phyloP scores from a whole-genome alignment of 1,140 invertebrate genomes.

The Goniozus legneri region DNA sequence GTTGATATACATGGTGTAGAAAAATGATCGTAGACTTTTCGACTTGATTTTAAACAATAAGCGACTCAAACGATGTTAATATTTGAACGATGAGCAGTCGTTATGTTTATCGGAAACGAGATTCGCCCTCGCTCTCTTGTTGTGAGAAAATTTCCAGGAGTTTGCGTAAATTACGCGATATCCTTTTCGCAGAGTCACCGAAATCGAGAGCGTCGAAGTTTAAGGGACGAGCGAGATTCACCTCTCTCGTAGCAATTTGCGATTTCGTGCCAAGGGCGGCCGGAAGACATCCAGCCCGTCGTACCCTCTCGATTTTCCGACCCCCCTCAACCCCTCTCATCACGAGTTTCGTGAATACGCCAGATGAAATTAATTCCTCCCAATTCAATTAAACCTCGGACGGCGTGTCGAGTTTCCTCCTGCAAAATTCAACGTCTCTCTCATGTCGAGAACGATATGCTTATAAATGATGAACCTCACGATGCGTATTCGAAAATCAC shows the following conservation, averaged over 20 bases:
- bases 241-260: slow-evolving; percentile 27
- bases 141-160: too few species aligned
- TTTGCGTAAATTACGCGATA: too few species aligned
- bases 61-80: too few species aligned
- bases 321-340: too few species aligned
- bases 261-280: slow-evolving; percentile 17
- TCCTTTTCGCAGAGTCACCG: too few species aligned
- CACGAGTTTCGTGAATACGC: slow-evolving; percentile 31
- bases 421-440: slow-evolving; percentile 23
- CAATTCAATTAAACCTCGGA: slow-evolving; percentile 47
- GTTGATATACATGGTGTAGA: too few species aligned
- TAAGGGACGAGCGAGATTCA: slow-evolving; percentile 24
- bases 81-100: too few species aligned
- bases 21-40: too few species aligned
- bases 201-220: slow-evolving; percentile 24
- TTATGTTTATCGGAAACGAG: too few species aligned
- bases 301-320: slow-evolving; percentile 29
- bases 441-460: slow-evolving; percentile 14
- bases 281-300: slow-evolving; percentile 15
- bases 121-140: too few species aligned
- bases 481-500: too few species aligned
- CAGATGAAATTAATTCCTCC: slow-evolving; percentile 49
- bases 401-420: slow-evolving; percentile 34
- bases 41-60: too few species aligned
- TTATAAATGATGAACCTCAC: slow-evolving; percentile 17